Percentiles rank a stretch among this genome's conserved stretches.
phyloP scores from a whole-genome alignment of 2,113 vertebrate genomes.

The Alouatta palliata region DNA sequence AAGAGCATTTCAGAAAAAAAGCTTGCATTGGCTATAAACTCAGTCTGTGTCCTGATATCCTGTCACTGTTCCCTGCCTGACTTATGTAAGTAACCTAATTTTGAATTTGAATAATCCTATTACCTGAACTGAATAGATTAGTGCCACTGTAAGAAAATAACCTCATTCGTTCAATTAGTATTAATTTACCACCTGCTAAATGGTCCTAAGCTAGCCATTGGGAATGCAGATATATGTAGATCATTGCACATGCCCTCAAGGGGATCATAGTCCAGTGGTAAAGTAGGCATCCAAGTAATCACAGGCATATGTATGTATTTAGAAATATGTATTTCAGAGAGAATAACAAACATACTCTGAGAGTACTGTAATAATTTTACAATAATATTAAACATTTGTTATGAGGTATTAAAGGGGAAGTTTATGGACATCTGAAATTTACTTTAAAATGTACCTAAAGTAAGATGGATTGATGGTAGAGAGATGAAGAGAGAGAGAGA shows the following conservation, averaged over 20 bases:
- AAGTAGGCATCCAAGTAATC: neutral
- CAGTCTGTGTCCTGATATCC: neutral
- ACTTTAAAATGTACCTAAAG: neutral
- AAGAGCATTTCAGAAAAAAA: neutral
- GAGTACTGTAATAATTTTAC: neutral
- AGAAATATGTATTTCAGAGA: neutral
- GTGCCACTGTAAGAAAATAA: neutral
- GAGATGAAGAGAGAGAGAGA: neutral
- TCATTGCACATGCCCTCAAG: neutral
- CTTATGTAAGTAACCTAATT: conserved; percentile 36
- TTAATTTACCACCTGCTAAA: conserved; percentile 28
- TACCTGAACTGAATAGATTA: neutral
- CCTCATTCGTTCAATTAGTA: neutral
- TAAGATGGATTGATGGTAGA: neutral
- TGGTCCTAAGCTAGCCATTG: neutral
- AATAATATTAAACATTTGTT: conserved; percentile 1
- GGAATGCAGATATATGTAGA: neutral
- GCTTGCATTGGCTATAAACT: neutral
- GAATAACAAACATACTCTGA: neutral
- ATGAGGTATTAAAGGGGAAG: neutral
- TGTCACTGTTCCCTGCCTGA: neutral
- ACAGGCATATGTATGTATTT: rapidly evolving
- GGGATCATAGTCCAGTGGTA: neutral
- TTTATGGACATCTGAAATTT: neutral
- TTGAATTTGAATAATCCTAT: neutral